Evolutionary conservation across 1,140 invertebrate species (phyloP).

Genomic region (Drosophila pachea): DNA sequence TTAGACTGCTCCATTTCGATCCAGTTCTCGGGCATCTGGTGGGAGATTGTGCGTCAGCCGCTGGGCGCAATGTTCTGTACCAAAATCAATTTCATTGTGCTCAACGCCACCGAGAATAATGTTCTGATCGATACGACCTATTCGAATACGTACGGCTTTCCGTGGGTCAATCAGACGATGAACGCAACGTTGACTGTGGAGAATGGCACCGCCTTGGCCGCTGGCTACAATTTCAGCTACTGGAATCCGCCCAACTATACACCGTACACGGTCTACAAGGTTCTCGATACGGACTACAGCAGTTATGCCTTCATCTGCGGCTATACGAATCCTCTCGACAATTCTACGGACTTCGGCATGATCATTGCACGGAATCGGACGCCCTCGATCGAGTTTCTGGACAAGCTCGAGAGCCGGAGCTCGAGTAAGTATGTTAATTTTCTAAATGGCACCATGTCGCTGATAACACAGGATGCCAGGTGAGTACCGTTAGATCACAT

Average conservation of each 20-base stretch:
- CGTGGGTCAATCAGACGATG: conserved; percentile 72
- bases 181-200: conserved; percentile 48
- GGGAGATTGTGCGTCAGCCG: conserved; percentile 65
- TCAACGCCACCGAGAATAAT: conserved; percentile 18
- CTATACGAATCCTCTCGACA: conserved; percentile 60
- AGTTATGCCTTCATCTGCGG: conserved; percentile 57
- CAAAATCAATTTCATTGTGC: conserved; percentile 51
- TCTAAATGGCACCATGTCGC: conserved; percentile 47
- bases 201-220: background rate
- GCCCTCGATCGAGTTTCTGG: conserved; percentile 14
- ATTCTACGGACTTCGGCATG: conserved; percentile 49
- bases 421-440: conserved; percentile 44
- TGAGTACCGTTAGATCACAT: conserved; percentile 33
- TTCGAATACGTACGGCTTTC: conserved; percentile 44
- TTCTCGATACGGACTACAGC: conserved; percentile 58
- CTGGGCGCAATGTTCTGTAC: conserved; percentile 43
- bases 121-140: conserved; percentile 61
- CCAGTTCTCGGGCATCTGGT: conserved; percentile 65
- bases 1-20: background rate
- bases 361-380: conserved; percentile 50
- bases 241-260: conserved; percentile 46
- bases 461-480: conserved; percentile 54
- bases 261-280: conserved; percentile 44
- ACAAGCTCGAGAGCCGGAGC: conserved; percentile 26
- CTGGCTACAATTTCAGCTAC: conserved; percentile 56